Conservation (phyloP, 2,797 vertebrate species). For the Brotula barbata region DNA sequence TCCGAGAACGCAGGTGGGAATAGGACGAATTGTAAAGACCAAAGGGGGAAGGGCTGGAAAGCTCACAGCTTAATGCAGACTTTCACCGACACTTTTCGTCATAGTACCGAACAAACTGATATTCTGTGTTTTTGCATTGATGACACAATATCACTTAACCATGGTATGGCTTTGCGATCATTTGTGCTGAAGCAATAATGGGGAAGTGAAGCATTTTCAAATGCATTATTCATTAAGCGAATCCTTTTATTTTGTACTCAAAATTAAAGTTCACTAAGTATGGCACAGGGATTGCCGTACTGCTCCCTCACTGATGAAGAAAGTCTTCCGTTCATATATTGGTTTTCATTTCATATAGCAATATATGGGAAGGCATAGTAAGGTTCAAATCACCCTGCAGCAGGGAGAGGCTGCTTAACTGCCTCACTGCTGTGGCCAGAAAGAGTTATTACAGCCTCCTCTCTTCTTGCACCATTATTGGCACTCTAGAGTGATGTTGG, state of each 20-base stretch:
- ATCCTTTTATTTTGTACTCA: conserved; percentile 44
- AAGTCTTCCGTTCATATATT: conserved; percentile 26
- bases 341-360: conserved; percentile 43
- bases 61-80: conserved; percentile 18
- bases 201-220: conserved; percentile 36
- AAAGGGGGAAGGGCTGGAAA: conserved; percentile 17
- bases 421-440: conserved; percentile 50
- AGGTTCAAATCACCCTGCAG: conserved; percentile 52
- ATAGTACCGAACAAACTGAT: conserved; percentile 50
- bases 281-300: conserved; percentile 1
- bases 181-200: conserved; percentile 47
- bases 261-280: conserved; percentile 27
- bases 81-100: conserved; percentile 14
- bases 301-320: conserved; percentile 8
- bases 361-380: conserved; percentile 45
- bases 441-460: conserved; percentile 57
- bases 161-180: conserved; percentile 35
- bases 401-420: conserved; percentile 49
- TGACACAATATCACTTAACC: conserved; percentile 55
- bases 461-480: conserved; percentile 61
- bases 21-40: conserved; percentile 30
- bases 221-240: conserved; percentile 58
- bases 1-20: conserved; percentile 30
- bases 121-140: conserved; percentile 32
- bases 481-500: conserved; percentile 63